Conservation (phyloP, 2,797 vertebrate species). For the Rhyacichthys aspro region DNA sequence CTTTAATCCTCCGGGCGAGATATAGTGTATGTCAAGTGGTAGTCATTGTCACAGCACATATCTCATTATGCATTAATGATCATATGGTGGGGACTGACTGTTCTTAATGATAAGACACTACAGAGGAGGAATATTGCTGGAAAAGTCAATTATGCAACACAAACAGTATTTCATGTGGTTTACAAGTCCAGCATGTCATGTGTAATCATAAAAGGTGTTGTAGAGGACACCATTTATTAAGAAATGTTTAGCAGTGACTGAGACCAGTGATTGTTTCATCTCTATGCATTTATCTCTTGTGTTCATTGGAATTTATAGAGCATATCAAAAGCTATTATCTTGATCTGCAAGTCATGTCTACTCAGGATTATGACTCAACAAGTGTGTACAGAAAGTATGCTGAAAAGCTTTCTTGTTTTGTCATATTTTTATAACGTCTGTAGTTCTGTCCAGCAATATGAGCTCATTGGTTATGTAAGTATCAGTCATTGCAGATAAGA, state of each 20-base stretch:
- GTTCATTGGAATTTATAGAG: background rate
- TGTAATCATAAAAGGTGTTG: constrained; percentile 28
- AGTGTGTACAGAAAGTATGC: constrained; percentile 1
- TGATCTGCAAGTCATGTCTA: background rate
- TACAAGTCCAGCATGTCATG: constrained; percentile 26
- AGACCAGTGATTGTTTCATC: too few species aligned
- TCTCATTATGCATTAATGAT: constrained; percentile 59
- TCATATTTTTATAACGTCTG: constrained; percentile 12
- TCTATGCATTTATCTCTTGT: too few species aligned
- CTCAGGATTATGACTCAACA: constrained; percentile 1
- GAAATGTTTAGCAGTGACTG: background rate
- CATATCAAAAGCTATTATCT: constrained; percentile 10
- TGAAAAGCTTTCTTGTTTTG: constrained; percentile 28
- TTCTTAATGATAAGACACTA: constrained; percentile 44
- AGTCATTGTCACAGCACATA: constrained; percentile 50
- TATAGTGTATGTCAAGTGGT: constrained; percentile 47
- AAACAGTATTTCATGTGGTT: constrained; percentile 32
- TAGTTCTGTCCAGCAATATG: constrained; percentile 36
- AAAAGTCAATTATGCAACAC: constrained; percentile 39
- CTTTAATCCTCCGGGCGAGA: constrained; percentile 52
- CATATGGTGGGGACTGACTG: constrained; percentile 10
- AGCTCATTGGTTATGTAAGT: constrained; percentile 57
- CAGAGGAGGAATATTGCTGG: constrained; percentile 17
- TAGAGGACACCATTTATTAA: constrained; percentile 7
- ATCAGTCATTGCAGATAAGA: constrained; percentile 69